Base-by-base conservation (phyloP, 1,140 invertebrate genomes). In the Hylyphantes graminicola region DNA sequence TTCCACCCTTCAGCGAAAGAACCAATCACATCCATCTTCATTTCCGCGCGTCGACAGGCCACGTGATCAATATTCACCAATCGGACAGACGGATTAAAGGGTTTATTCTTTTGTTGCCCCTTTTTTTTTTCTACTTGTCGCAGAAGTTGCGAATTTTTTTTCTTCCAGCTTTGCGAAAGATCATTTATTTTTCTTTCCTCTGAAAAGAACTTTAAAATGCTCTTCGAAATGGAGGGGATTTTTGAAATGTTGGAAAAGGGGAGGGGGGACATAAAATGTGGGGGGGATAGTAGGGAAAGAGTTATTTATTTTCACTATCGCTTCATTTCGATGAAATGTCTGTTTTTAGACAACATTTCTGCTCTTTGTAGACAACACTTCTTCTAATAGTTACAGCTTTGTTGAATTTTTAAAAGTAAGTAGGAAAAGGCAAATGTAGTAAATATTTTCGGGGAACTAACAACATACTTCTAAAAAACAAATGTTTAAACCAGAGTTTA, bases 1-100 rank as follows among this genome's bases (percentile, higher is more conserved):
- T 35, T 19, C 72, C 5, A 68, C 70, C 74, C 61, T 64, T 51
- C 61, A 11, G 21, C 51, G 55, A 75, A n/a, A 55, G 80, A 75
- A 83, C 72, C 72, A 83, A 82, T 67, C 72, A 35, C 35, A 74
- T 75, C 61, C 68, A 74, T 75, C 72, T 82, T 82, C 80, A 82
- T 82, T 82, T 53, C 68, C 48, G 48, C 72, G 61, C 51, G 67
- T 70, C 80, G 80, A 75, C 11, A 61, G 61, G 80, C 57, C 80
- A 75, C 80, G 70, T 75, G 80, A 83, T 83, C 80, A 83, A 75
- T 83, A 75, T 83, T 72, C 72, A 74, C 80, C 80, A 75, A 83
- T 83, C 80, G 72, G 70, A 83, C 51, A 55, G 72, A 67, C 10
- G 80, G 70, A 83, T 83, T 83, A 83, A 83, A 70, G 64, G 70